Conservation (phyloP, 2,113 vertebrate species). For the Hydrochoerus hydrochaeris region DNA sequence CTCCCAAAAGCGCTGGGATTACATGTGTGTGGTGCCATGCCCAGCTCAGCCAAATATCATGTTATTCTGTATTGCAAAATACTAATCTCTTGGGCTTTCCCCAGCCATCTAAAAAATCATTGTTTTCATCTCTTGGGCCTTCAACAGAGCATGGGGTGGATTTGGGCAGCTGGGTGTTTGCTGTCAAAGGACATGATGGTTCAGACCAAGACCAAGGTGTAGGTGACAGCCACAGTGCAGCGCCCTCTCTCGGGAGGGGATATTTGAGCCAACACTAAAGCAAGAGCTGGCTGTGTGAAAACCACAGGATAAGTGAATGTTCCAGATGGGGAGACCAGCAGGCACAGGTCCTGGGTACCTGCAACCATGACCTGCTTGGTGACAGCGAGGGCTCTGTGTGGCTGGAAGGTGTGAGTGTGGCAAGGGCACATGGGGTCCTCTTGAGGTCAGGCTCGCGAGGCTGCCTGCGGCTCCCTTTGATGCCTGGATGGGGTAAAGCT, state of each 20-base stretch:
- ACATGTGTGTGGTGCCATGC: neutral
- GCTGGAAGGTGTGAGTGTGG: neutral
- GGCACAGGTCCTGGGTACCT: neutral
- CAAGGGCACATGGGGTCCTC: fast-evolving
- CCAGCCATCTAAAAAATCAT: neutral
- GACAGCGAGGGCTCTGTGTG: neutral
- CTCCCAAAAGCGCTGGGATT: neutral
- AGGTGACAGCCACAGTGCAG: neutral
- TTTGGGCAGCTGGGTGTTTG: neutral
- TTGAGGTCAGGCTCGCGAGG: fast-evolving
- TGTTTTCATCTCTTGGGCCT: fast-evolving
- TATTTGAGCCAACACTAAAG: neutral
- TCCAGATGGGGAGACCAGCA: neutral
- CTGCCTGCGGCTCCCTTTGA: neutral
- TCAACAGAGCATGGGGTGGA: neutral
- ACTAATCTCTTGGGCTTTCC: neutral
- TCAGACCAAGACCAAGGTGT: neutral
- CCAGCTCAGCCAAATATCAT: neutral
- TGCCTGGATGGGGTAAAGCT: too few relatives aligned
- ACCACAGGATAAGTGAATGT: neutral
- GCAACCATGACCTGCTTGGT: neutral
- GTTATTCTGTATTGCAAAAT: neutral
- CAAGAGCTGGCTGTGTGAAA: neutral
- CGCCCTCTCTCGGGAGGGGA: neutral
- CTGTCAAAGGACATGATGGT: neutral